Conservation (phyloP, 2,113 vertebrate species). For the Calcarius ornatus region DNA sequence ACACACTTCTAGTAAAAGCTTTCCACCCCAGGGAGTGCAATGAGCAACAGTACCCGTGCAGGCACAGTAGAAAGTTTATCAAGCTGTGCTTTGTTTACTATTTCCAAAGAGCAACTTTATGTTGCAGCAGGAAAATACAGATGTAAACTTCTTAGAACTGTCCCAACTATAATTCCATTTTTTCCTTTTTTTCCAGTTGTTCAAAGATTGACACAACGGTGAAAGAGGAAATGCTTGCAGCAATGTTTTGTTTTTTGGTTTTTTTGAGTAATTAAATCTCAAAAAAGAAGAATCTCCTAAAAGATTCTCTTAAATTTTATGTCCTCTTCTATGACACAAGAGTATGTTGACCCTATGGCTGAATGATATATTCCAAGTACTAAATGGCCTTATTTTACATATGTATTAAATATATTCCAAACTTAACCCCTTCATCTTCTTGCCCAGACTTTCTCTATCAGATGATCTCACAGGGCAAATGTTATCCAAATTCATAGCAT, state of each 20-base stretch:
- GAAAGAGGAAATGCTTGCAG: background rate
- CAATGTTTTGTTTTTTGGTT: background rate
- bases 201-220: fast-evolving
- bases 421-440: background rate
- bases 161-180: background rate
- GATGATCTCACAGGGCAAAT: background rate
- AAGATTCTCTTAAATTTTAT: background rate
- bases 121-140: background rate
- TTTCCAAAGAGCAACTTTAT: background rate
- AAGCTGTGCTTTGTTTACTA: background rate
- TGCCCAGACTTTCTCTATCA: background rate
- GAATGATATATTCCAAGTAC: background rate
- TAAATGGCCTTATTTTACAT: background rate
- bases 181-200: background rate
- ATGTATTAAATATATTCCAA: background rate
- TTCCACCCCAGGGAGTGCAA: conserved; percentile 43
- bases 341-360: background rate
- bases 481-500: background rate
- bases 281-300: background rate
- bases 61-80: background rate
- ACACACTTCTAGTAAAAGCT: conserved; percentile 68
- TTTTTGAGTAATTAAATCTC: background rate
- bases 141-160: background rate
- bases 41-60: conserved; percentile 54
- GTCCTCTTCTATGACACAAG: background rate